Evolutionary conservation across 2,888 invertebrate species (phyloP).

Genomic region (Sycophila texana): DNA sequence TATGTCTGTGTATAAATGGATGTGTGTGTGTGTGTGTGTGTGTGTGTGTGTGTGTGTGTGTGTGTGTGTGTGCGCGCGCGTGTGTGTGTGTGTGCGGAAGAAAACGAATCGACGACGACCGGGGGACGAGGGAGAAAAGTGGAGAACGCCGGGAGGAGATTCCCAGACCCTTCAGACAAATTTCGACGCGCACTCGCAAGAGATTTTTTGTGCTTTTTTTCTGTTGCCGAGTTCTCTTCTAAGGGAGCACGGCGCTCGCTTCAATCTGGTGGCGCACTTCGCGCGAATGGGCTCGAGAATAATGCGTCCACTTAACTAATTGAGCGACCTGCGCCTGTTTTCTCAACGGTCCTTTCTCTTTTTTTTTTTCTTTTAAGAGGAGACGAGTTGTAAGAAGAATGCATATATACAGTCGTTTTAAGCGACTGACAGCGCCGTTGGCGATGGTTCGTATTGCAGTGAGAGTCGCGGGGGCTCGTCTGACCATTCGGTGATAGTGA

Average conservation of each 20-base stretch:
- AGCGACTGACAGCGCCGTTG: background rate
- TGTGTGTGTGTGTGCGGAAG: background rate
- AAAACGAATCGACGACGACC: conserved; percentile 42
- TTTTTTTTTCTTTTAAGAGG: background rate
- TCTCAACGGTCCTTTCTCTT: conserved; percentile 1
- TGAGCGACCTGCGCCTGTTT: conserved; percentile 31
- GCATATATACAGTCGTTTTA: background rate
- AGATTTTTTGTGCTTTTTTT: conserved; percentile 42
- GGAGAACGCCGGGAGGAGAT: conserved; percentile 46
- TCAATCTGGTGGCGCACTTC: conserved; percentile 8
- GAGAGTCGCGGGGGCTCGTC: too few relatives aligned
- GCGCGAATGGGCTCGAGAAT: conserved; percentile 37
- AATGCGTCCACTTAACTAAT: conserved; percentile 53
- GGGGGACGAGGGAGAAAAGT: conserved; percentile 44
- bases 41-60: background rate
- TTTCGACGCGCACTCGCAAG: conserved; percentile 38
- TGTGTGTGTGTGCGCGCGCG: background rate
- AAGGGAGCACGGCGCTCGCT: background rate
- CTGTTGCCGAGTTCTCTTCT: background rate
- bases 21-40: background rate
- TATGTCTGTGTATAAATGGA: too few relatives aligned
- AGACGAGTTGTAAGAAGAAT: background rate
- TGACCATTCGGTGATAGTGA: too few relatives aligned
- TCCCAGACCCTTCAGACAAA: conserved; percentile 46
- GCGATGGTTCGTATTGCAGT: background rate